Percentiles rank a stretch among this genome's conserved stretches.
These are phyloP conservation scores for Luehdorfia chinensis DNA, from an alignment of 1,140 invertebrate species.

Conservation along the genomic window DNA sequence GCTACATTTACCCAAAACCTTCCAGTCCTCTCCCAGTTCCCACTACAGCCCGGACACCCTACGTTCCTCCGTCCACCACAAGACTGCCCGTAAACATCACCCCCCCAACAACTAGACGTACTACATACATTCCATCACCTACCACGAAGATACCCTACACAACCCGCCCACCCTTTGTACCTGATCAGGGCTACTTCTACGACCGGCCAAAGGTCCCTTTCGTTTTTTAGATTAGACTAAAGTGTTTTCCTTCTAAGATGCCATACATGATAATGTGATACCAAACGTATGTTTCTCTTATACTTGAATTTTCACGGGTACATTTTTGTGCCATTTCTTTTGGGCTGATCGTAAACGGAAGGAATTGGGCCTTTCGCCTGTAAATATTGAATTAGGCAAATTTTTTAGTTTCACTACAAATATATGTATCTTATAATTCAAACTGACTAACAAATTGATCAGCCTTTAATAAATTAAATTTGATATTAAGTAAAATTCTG, in stretches of 20 bases:
- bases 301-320: not conserved
- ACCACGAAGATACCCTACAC: slow-evolving; percentile 30
- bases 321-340: slow-evolving; percentile 31
- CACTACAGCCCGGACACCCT: slow-evolving; percentile 8
- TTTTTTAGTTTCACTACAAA: no score
- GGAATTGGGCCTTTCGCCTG: not conserved
- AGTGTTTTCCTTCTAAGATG: slow-evolving; percentile 45
- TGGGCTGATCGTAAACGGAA: not conserved
- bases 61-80: slow-evolving; percentile 11
- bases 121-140: slow-evolving; percentile 25
- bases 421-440: no score
- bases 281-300: slow-evolving; percentile 42
- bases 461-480: no score
- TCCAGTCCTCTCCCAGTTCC: slow-evolving; percentile 52
- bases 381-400: not conserved
- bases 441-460: no score
- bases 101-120: slow-evolving; percentile 22
- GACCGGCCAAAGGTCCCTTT: slow-evolving; percentile 61
- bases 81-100: slow-evolving; percentile 22
- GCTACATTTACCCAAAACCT: slow-evolving; percentile 72
- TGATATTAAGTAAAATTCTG: no score
- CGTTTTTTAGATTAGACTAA: slow-evolving; percentile 49
- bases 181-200: slow-evolving; percentile 61
- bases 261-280: slow-evolving; percentile 72
- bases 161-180: slow-evolving; percentile 48